Evolutionary conservation across 2,888 invertebrate species (phyloP), one percentile per base, ranked within the genome.

Genomic region (Cephus runcator): DNA sequence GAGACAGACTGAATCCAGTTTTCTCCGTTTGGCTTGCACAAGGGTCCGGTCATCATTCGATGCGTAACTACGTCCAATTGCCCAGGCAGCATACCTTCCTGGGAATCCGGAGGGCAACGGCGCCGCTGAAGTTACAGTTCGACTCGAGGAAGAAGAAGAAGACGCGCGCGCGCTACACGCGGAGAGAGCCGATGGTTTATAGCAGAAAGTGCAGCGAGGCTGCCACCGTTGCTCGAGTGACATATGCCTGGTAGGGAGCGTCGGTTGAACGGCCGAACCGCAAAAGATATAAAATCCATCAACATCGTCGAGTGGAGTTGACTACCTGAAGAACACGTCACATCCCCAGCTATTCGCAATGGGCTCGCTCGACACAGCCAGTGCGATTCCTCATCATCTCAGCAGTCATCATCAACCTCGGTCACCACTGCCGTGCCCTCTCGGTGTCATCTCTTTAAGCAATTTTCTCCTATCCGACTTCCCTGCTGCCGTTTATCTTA

Each of bases 61-160:
- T 85, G 84, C 88, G 84, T 87, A 87, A 89, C 88, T 87, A 84
- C 85, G 83, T 88, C 84, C 88, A 86, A 89, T 89, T 88, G 86
- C 87, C 77, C 69, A 75, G 56, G 69, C 77, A 77, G 83, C 79
- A 76, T 82, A 81, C 79, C 81, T 84, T 81, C 80, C 82, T 79
- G 81, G 82, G 84, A 86, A 85, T 82, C 79, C 80, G 82, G 79
- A 73, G 79, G 79, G 79, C 74, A 56, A 56, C 56, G 9, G 9
- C 56, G 9, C 9, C 56, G 23, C 56, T 23, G 56, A 9, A 77
- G 78, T 75, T 73, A 34, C 33, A 71, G 71, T 71, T 71, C 31
- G 33, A 34, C 71, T 34, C 33, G 71, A 71, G 77, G 75, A 76
- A 74, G 76, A 56, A 77, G 34, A 35, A 35, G 35, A 35, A n/a